These are phyloP conservation scores for Anoplolepis gracilipes DNA, from an alignment of 1,140 invertebrate genomes.

Conservation along the genomic window DNA sequence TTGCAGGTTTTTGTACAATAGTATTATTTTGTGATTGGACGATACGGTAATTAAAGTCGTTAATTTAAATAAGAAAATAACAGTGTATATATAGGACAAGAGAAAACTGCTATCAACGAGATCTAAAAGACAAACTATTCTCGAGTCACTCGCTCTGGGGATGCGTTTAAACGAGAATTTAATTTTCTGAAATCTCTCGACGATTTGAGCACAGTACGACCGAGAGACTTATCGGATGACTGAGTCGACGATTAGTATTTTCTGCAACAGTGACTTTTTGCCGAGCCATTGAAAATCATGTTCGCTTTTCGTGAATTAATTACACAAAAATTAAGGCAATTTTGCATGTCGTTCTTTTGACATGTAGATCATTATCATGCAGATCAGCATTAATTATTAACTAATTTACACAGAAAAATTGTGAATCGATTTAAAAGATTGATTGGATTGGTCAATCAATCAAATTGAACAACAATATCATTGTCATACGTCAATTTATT, in stretches of 20 bases:
- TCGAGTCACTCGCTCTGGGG: not conserved
- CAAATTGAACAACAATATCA: too few species aligned
- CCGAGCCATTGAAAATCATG: not conserved
- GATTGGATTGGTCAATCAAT: conserved; percentile 8
- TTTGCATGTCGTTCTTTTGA: not conserved
- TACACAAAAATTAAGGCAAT: not conserved
- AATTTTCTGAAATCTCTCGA: conserved; percentile 26
- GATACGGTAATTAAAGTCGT: conserved; percentile 18
- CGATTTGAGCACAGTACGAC: not conserved
- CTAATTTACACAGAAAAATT: not conserved
- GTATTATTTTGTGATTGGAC: not conserved
- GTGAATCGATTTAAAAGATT: not conserved
- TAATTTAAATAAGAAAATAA: conserved; percentile 36
- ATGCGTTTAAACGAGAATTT: conserved; percentile 29
- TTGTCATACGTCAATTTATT: not conserved
- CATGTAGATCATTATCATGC: not conserved
- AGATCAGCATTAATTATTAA: not conserved
- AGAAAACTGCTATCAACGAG: not conserved
- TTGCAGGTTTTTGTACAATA: not conserved
- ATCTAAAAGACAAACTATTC: conserved; percentile 3
- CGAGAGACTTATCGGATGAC: conserved; percentile 13
- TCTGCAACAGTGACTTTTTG: not conserved
- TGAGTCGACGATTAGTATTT: conserved; percentile 23
- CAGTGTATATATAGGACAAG: not conserved
- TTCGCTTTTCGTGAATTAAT: not conserved